Conservation (phyloP, 2,113 vertebrate species). For the Chionodraco myersi region DNA sequence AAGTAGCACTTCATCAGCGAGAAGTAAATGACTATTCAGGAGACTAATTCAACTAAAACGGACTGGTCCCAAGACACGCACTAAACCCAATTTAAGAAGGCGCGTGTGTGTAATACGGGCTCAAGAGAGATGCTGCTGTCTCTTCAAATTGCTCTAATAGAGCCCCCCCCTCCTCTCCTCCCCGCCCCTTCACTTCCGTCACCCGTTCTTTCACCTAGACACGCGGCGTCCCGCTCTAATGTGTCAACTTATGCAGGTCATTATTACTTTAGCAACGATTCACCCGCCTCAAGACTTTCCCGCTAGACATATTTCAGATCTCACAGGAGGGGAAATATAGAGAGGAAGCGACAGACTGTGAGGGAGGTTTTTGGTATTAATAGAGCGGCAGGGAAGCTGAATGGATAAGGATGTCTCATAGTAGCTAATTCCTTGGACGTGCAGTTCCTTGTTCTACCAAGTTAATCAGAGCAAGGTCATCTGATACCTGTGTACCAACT, state of each 20-base stretch:
- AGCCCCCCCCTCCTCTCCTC: constrained; percentile 11
- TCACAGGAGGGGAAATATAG: constrained; percentile 6
- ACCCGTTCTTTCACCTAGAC: too few relatives aligned
- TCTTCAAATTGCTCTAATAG: constrained; percentile 74
- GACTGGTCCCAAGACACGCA: constrained; percentile 71
- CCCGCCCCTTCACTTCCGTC: too few relatives aligned
- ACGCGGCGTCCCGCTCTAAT: constrained; percentile 39
- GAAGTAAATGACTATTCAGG: constrained; percentile 76
- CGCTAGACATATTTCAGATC: constrained; percentile 32
- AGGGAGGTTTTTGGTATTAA: constrained; percentile 12
- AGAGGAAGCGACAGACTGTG: neutral
- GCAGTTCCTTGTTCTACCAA: neutral
- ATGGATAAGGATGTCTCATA: constrained; percentile 1
- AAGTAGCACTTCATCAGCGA: constrained; percentile 59
- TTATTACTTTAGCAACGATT: constrained; percentile 77
- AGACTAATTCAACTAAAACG: constrained; percentile 79
- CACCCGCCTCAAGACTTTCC: constrained; percentile 9
- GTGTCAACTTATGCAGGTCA: constrained; percentile 67
- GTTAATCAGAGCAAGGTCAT: constrained; percentile 25
- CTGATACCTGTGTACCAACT: neutral
- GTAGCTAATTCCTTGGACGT: neutral
- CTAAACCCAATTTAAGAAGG: constrained; percentile 81
- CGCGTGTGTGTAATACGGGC: constrained; percentile 30
- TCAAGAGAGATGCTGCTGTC: constrained; percentile 67
- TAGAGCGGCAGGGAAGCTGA: constrained; percentile 23